Base-by-base conservation (phyloP, 2,113 vertebrate species). In the Setophaga coronata region DNA sequence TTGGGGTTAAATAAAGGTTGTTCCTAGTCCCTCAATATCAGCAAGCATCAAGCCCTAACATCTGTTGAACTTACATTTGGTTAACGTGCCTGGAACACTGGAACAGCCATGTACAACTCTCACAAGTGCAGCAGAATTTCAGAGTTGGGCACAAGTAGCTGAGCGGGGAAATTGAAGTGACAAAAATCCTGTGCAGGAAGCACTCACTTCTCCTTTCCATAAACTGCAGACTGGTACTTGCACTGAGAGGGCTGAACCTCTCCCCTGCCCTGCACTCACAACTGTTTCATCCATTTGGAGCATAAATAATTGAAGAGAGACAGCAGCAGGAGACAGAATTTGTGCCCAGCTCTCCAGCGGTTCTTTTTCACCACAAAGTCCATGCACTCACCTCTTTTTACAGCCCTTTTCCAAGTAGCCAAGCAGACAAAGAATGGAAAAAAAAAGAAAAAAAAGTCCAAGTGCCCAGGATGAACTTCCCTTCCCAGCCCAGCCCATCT, bases 301-400 rank as follows among this genome's bases (percentile, higher is more conserved):
- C 71, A 95, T 89, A 89, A 96, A 95, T 96, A 95, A 97, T 86
- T 90, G 64, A 96, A 94, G 57, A 58, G 56, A 82, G 70, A 66
- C 66, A 89, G 0, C 76, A 76, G 64, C 56, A 81, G 62, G 20
- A 26, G 51, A 58, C 51, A 86, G 67, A 54, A 50, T 78, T 50
- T 57, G 57, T 31, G 80, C 34, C 84, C 92, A 93, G 67, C 33
- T 80, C 76, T 58, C 78, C 89, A 97, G 85, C 2, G 26, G 66
- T 74, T 73, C 76, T 7, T 3, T 69, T 62, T 90, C 45, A 70
- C 85, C 76, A 66, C 1, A 1, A 67, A 66, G 42, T 45, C 82
- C 73, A n/a, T 34, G 80, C 40, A 48, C 57, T 89, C 42, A 80
- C 91, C 91, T 95, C 87, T 57, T 95, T 93, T 76, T 43, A 71